Evolutionary conservation across 2,797 vertebrate species (phyloP).

Genomic region (Mastacembelus armatus): DNA sequence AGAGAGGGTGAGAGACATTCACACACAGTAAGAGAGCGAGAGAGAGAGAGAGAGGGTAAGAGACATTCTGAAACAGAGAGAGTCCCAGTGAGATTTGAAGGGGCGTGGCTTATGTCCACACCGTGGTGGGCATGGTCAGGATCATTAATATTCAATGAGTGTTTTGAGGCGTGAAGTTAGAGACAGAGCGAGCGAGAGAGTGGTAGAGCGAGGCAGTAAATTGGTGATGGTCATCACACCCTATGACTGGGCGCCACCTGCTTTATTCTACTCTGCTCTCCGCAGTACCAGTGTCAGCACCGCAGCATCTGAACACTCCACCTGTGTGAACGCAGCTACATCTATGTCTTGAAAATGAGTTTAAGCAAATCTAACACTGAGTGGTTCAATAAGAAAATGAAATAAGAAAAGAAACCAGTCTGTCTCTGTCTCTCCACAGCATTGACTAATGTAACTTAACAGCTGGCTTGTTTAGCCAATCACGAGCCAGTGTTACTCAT

Average conservation of each 20-base stretch:
- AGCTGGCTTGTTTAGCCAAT: no score
- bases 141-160: constrained; percentile 68
- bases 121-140: constrained; percentile 27
- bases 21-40: constrained; percentile 5
- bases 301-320: no score
- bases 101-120: constrained; percentile 45
- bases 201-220: constrained; percentile 8
- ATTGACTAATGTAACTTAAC: no score
- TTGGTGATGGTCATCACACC: background rate
- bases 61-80: constrained; percentile 7
- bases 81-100: constrained; percentile 17
- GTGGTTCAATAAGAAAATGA: no score
- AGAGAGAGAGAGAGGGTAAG: constrained; percentile 11
- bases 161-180: constrained; percentile 52
- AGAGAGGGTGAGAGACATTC: constrained; percentile 38
- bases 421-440: no score
- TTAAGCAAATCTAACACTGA: no score
- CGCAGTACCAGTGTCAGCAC: no score
- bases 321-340: no score
- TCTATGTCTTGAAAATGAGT: no score
- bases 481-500: no score
- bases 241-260: background rate
- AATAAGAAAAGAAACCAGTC: no score
- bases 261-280: no score
- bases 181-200: constrained; percentile 9